Evolutionary conservation across 2,888 invertebrate species (phyloP).

Genomic region (Ariolimax columbianus): DNA sequence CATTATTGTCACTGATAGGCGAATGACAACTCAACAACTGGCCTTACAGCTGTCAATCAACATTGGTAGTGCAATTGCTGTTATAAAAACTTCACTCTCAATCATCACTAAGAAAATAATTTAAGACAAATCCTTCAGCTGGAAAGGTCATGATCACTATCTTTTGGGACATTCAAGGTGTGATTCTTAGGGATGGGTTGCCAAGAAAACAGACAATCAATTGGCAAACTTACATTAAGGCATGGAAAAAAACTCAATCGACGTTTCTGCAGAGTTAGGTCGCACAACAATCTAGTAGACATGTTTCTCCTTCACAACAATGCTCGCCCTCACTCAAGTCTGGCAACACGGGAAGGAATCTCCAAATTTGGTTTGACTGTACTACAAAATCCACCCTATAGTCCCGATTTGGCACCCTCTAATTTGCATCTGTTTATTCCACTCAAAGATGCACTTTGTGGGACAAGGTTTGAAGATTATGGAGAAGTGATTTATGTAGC

Average conservation of each 20-base stretch:
- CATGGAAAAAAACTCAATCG: not conserved
- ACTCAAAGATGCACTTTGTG: conserved; percentile 15
- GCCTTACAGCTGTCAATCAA: no score
- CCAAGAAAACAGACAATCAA: conserved; percentile 20
- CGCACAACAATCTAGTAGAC: conserved; percentile 1
- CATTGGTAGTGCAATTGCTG: not conserved
- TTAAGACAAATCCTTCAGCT: not conserved
- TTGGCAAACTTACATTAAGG: conserved; percentile 23
- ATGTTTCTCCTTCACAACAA: not conserved
- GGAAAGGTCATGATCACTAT: conserved; percentile 10
- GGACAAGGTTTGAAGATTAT: no score
- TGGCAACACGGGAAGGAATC: not conserved
- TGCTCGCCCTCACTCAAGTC: not conserved
- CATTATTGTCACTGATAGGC: conserved; percentile 10
- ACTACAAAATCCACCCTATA: not conserved
- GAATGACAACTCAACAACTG: conserved; percentile 1
- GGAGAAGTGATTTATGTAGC: conserved; percentile 9
- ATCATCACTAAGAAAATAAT: not conserved
- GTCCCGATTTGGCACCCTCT: conserved; percentile 5
- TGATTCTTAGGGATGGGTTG: conserved; percentile 4
- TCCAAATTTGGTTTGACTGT: not conserved
- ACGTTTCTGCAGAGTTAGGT: not conserved
- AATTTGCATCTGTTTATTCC: conserved; percentile 19
- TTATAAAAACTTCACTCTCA: not conserved
- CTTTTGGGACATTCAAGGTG: not conserved